Evolutionary conservation across 2,113 vertebrate species (phyloP), one percentile per base, ranked within the genome.

Genomic region (Spea multiplicata): DNA sequence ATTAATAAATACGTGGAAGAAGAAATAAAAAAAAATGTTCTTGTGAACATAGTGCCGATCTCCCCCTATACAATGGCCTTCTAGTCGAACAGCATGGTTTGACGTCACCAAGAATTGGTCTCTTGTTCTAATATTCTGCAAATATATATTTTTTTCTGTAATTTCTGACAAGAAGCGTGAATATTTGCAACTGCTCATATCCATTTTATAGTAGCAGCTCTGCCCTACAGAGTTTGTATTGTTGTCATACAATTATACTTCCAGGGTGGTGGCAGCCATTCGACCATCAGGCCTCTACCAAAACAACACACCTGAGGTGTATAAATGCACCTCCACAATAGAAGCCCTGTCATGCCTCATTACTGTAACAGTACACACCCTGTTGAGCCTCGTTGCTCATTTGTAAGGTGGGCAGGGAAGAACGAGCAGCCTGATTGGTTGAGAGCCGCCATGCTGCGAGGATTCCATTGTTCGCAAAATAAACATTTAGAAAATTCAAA

Each of bases 251-350:
- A 78, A 78, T 79, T 79, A 79, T 57, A 50, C 50, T 57, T 44
- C 70, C 47, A 10, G 13, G 67, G 71, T 48, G 77, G 70, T 66
- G 62, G 70, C 70, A 48, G 77, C 66, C 52, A 79, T 73, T 73
- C 70, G 77, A 73, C 77, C 77, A 73, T 73, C 44, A 66, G 77
- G 44, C 59, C 77, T 66, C 70, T 59, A 66, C 61, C 70, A 73
- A 79, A 73, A 79, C 70, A 79, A 79, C 62, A 44, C 70, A 66
- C 77, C 70, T 79, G 70, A 79, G 70, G 77, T 55, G 77, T 73
- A 59, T 72, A 79, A 79, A 79, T 79, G 77, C 77, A 73, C 70
- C 30, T 53, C 30, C 62, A 79, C 70, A 79, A 79, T 73, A 66
- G 70, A 48, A 79, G 77, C 70, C 70, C 77, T 73, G 70, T 73